phyloP scores from a whole-genome alignment of 2,888 invertebrate genomes.

The Tridacna crocea region DNA sequence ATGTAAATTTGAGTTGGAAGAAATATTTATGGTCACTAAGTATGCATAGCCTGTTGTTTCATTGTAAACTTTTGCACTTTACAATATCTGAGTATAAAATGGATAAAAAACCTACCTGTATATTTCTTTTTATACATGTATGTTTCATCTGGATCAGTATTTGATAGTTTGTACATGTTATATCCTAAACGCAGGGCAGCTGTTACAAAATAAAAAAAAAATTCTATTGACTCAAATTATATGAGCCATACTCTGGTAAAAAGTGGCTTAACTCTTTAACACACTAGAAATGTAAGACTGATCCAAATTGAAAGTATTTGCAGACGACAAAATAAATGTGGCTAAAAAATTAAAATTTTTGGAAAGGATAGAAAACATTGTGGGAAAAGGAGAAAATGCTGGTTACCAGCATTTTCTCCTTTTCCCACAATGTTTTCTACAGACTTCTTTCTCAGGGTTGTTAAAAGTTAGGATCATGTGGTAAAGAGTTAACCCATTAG shows the following conservation, averaged over 20 bases:
- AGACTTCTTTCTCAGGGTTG: background rate
- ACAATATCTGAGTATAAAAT: too few species aligned
- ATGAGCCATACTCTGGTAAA: too few species aligned
- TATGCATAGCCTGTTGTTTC: too few species aligned
- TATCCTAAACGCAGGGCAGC: background rate
- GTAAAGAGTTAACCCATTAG: background rate
- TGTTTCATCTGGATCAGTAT: slow-evolving; percentile 13
- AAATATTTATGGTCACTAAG: too few species aligned
- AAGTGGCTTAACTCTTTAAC: too few species aligned
- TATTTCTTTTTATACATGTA: slow-evolving; percentile 25
- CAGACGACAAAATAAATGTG: too few species aligned
- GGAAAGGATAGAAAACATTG: background rate
- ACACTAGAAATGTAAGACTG: too few species aligned
- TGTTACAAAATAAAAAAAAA: background rate
- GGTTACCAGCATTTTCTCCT: background rate
- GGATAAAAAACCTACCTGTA: slow-evolving; percentile 23
- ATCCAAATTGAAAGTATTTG: too few species aligned
- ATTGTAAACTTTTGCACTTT: too few species aligned
- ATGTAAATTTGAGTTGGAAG: too few species aligned
- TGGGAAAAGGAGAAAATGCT: background rate
- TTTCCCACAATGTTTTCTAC: background rate
- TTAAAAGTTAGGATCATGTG: background rate
- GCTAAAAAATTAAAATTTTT: too few species aligned
- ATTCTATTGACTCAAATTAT: too few species aligned
- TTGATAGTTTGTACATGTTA: background rate